These are phyloP conservation scores for Drosophila peninsularis DNA, from an alignment of 2,888 invertebrate species.

Conservation along the genomic window DNA sequence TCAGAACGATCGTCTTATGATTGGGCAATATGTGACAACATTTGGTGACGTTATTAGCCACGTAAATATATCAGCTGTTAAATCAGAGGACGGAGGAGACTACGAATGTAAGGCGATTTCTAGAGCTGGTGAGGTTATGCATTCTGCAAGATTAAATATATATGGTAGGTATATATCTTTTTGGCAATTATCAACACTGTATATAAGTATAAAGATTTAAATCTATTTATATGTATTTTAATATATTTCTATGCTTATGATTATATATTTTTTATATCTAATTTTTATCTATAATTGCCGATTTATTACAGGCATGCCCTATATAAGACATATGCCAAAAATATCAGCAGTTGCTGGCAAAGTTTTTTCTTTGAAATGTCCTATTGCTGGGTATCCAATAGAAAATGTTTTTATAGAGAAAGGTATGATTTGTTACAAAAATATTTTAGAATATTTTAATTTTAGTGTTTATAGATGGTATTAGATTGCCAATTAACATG, in stretches of 20 bases:
- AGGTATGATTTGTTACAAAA: slow-evolving; percentile 86
- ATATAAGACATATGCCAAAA: slow-evolving; percentile 93
- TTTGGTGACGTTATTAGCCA: slow-evolving; percentile 96
- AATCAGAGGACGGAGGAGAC: slow-evolving; percentile 95
- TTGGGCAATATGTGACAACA: slow-evolving; percentile 95
- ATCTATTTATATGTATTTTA: neutral
- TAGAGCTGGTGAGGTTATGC: slow-evolving; percentile 90
- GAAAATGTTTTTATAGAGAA: slow-evolving; percentile 94
- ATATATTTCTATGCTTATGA: neutral
- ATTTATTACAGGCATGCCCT: slow-evolving; percentile 88
- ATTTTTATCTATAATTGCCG: no score
- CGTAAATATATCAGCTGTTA: slow-evolving; percentile 93
- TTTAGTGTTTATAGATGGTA: slow-evolving; percentile 89
- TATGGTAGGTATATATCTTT: slow-evolving; percentile 86
- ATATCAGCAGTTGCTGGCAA: slow-evolving; percentile 93
- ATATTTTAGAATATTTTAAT: no score
- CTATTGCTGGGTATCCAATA: slow-evolving; percentile 95
- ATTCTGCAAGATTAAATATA: slow-evolving; percentile 94
- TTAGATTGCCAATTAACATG: slow-evolving; percentile 92
- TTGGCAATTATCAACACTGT: neutral
- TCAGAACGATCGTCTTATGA: slow-evolving; percentile 89
- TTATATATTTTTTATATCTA: no score
- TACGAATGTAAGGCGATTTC: slow-evolving; percentile 94
- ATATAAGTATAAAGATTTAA: no score
- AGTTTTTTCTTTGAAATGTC: slow-evolving; percentile 92